Evolutionary conservation across 1,140 invertebrate genomes (phyloP).

Genomic region (Nomia melanderi): DNA sequence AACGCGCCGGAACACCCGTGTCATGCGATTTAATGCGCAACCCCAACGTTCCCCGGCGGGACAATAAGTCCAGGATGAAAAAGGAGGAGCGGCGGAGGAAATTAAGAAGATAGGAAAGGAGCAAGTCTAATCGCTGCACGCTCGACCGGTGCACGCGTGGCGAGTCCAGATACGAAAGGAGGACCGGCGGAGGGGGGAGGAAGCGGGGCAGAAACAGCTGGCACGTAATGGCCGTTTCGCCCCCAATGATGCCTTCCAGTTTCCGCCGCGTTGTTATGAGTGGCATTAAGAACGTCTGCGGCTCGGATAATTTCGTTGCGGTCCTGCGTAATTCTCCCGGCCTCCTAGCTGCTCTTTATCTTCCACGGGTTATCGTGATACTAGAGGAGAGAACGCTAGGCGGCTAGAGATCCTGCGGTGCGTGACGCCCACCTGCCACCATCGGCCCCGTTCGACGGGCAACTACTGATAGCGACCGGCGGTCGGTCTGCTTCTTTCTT

Average conservation of each 20-base stretch:
- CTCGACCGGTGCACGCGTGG: not conserved
- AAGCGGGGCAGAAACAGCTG: slow-evolving; percentile 30
- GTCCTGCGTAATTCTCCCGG: slow-evolving; percentile 15
- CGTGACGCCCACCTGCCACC: slow-evolving; percentile 57
- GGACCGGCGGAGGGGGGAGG: not conserved
- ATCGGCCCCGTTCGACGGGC: slow-evolving; percentile 10
- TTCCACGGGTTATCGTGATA: not conserved
- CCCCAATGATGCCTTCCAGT: slow-evolving; percentile 10
- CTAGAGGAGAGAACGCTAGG: not conserved
- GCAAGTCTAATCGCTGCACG: slow-evolving; percentile 9
- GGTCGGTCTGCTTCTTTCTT: slow-evolving; percentile 14
- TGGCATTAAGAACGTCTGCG: slow-evolving; percentile 40
- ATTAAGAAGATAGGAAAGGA: slow-evolving; percentile 5
- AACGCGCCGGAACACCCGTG: not conserved
- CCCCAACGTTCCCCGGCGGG: not conserved
- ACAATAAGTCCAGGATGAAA: not conserved
- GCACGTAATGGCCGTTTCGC: slow-evolving; percentile 40
- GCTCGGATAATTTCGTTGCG: slow-evolving; percentile 47
- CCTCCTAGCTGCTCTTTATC: slow-evolving; percentile 14
- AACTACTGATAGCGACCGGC: slow-evolving; percentile 43
- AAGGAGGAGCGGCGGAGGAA: not conserved
- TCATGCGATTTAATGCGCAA: slow-evolving; percentile 8
- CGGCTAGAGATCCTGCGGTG: slow-evolving; percentile 27
- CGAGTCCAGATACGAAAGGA: not conserved
- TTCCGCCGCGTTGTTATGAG: slow-evolving; percentile 19